phyloP scores from a whole-genome alignment of 2,113 vertebrate species.

The Triplophysa dalaica region DNA sequence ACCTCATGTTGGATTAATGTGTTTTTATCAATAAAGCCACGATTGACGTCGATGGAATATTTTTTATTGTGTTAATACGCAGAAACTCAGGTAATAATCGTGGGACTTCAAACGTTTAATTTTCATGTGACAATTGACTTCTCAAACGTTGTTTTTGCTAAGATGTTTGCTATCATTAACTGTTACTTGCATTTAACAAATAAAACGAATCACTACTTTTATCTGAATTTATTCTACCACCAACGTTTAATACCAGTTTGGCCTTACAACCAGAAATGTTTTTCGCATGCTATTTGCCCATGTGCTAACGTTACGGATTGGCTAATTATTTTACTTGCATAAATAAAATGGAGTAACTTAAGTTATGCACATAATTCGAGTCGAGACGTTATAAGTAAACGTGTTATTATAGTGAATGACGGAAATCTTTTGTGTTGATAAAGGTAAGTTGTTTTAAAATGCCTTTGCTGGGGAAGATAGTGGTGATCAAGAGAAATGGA shows the following conservation, averaged over 20 bases:
- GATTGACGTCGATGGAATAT: slow-evolving; percentile 36
- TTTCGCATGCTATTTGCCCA: background rate
- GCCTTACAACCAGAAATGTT: background rate
- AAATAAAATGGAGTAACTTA: too few relatives aligned
- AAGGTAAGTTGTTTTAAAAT: slow-evolving; percentile 68
- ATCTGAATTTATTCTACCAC: background rate
- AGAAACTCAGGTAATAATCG: slow-evolving; percentile 1
- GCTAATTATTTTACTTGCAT: background rate
- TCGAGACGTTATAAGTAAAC: too few relatives aligned
- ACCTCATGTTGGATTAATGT: background rate
- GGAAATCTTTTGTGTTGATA: background rate
- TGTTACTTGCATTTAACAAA: background rate
- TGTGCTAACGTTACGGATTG: background rate
- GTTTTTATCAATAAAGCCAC: background rate
- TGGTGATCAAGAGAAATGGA: slow-evolving; percentile 84
- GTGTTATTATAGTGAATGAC: too few relatives aligned
- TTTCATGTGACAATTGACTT: background rate
- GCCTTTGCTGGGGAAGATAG: slow-evolving; percentile 80
- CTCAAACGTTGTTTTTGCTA: background rate
- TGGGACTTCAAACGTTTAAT: background rate
- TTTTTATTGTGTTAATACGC: slow-evolving; percentile 15
- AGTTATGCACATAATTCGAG: too few relatives aligned
- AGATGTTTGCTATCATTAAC: too few relatives aligned
- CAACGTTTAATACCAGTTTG: background rate
- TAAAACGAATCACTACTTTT: background rate